phyloP scores from a whole-genome alignment of 1,140 invertebrate species.

The Drosophila hydei region DNA sequence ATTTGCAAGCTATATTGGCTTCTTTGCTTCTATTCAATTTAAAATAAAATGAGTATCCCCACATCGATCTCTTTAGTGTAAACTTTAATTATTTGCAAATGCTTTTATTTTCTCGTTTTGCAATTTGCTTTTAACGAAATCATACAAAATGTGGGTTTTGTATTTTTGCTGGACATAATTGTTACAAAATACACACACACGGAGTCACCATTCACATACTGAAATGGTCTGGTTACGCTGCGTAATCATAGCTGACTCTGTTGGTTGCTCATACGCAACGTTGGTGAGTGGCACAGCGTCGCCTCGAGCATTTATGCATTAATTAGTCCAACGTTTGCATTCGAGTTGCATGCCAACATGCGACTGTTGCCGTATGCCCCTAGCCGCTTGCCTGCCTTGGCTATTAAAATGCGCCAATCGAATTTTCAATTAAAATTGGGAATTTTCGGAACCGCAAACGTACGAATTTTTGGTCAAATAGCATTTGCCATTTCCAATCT shows the following conservation, averaged over 20 bases:
- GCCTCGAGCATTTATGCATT: slow-evolving; percentile 59
- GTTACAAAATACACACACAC: slow-evolving; percentile 7
- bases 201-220: slow-evolving; percentile 11
- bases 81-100: slow-evolving; percentile 19
- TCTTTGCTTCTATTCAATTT: too few species aligned
- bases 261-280: slow-evolving; percentile 69
- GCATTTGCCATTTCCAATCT: slow-evolving; percentile 57
- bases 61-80: background rate
- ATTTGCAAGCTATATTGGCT: too few species aligned
- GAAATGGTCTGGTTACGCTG: slow-evolving; percentile 50
- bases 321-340: slow-evolving; percentile 57
- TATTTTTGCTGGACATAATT: slow-evolving; percentile 42
- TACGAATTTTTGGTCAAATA: slow-evolving; percentile 42
- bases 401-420: slow-evolving; percentile 68
- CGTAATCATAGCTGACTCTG: slow-evolving; percentile 14
- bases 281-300: slow-evolving; percentile 36
- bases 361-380: slow-evolving; percentile 35
- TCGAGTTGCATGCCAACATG: slow-evolving; percentile 65
- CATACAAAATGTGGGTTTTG: slow-evolving; percentile 58
- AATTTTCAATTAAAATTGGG: slow-evolving; percentile 70
- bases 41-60: background rate
- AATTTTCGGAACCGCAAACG: slow-evolving; percentile 54
- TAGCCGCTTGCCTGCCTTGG: slow-evolving; percentile 3
- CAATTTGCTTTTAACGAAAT: slow-evolving; percentile 57
- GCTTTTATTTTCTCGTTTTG: slow-evolving; percentile 36